Percentiles rank a stretch among this genome's conserved stretches.
Conservation (phyloP, 2,113 vertebrate genomes). For the Apistogramma diplotaenia region DNA sequence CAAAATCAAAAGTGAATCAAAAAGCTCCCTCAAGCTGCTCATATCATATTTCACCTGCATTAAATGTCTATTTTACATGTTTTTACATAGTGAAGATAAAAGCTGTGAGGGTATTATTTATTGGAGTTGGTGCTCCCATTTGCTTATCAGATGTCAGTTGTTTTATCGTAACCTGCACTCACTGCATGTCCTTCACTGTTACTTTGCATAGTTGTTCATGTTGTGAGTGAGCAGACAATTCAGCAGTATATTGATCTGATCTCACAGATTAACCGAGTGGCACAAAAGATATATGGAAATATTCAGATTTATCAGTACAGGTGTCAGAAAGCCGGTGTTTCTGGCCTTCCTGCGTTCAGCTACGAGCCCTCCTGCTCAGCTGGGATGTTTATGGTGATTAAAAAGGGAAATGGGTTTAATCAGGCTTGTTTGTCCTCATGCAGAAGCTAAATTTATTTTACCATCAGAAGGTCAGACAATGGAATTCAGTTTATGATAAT, state of each 20-base stretch:
- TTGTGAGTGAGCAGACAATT: neutral
- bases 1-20: conserved; percentile 22
- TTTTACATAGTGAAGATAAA: conserved; percentile 50
- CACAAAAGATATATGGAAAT: conserved; percentile 33
- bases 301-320: neutral
- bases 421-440: neutral
- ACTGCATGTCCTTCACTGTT: conserved; percentile 7
- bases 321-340: neutral
- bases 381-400: neutral
- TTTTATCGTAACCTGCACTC: conserved; percentile 26
- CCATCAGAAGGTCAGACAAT: neutral
- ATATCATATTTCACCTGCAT: neutral
- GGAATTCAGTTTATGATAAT: neutral
- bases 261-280: conserved; percentile 27
- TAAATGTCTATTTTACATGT: conserved; percentile 34
- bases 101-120: neutral
- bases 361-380: neutral
- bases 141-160: conserved; percentile 67
- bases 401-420: neutral
- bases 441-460: neutral
- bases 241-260: conserved; percentile 7
- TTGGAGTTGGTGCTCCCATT: conserved; percentile 14
- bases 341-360: neutral
- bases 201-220: conserved; percentile 38
- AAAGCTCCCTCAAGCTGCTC: conserved; percentile 7